Evolutionary conservation across 1,140 invertebrate genomes (phyloP), one percentile per base, ranked within the genome.

Genomic region (Drosophila virilis): DNA sequence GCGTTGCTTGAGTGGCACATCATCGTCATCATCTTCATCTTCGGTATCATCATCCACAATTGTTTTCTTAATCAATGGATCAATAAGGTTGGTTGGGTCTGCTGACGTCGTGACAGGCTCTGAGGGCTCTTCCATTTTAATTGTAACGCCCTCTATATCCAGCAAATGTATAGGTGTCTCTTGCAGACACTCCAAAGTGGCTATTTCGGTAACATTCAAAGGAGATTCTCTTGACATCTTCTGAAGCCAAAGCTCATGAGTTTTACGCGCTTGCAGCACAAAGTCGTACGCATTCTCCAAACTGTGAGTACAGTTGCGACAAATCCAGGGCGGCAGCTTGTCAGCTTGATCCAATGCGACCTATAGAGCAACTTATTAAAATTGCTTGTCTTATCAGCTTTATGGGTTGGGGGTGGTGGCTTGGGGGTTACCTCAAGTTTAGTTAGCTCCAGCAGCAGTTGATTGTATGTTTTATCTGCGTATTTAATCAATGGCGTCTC

Each of bases 401-500:
- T 35, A 35, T 15, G 17, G 3, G 12, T 28, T 50, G 40, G 48
- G 17, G 46, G 37, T 43, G 46, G 37, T 43, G 58, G 15, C 17
- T 15, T 4, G 9, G 59, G 33, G 32, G 13, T 46, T 58, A 88
- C 83, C 61, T 88, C 74, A 7, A 89, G 65, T 12, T 48, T 72
- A 3, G 80, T 74, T 22, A 88, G 43, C 42, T 88, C 83, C 7
- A 62, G 7, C 9, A 88, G 48, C 28, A 88, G 28, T 48, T 88
- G 77, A 35, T 46, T 72, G 15, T 77, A 89, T 9, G 83, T 89
- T 67, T 88, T 88, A 35, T 66, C 69, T 0, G 61, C 70, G 15
- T 80, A 89, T 37, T 89, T 84, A 15, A 80, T 64, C 7, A 84
- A 64, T 7, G 76, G 80, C 12, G 80, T 89, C 15, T 89, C 83